phyloP scores from a whole-genome alignment of 2,797 vertebrate species.

The Sebastes reedi region DNA sequence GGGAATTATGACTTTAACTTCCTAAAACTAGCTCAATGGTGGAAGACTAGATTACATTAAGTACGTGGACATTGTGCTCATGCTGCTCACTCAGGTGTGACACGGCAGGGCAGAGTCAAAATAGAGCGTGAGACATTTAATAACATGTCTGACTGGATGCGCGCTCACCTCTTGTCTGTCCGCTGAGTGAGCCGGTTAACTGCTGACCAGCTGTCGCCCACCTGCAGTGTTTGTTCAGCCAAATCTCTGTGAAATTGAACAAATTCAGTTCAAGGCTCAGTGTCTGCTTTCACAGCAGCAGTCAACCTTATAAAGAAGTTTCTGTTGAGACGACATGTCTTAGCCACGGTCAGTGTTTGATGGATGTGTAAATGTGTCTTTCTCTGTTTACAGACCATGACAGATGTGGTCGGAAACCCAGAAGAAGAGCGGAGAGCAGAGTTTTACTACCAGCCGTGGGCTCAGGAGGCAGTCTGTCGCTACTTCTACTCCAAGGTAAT shows the following conservation, averaged over 20 bases:
- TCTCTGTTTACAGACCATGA: conserved; percentile 89
- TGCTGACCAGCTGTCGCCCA: conserved; percentile 42
- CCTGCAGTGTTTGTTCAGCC: conserved; percentile 42
- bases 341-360: background rate
- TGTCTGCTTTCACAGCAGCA: background rate
- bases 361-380: background rate
- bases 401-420: conserved; percentile 96
- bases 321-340: background rate
- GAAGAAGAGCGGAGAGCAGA: conserved; percentile 97
- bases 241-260: conserved; percentile 35
- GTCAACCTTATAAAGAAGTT: background rate
- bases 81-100: conserved; percentile 12
- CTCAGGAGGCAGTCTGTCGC: conserved; percentile 97
- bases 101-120: background rate
- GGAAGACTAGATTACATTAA: background rate
- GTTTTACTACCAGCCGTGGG: conserved; percentile 99
- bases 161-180: background rate
- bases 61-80: background rate
- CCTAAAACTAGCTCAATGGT: too few species aligned
- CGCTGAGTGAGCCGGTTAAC: background rate
- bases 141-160: conserved; percentile 3
- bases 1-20: too few species aligned
- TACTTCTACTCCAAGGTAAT: conserved; percentile 99
- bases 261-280: conserved; percentile 2
- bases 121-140: conserved; percentile 14